phyloP scores from a whole-genome alignment of 2,113 vertebrate species.

The Hippocampus barbouri region DNA sequence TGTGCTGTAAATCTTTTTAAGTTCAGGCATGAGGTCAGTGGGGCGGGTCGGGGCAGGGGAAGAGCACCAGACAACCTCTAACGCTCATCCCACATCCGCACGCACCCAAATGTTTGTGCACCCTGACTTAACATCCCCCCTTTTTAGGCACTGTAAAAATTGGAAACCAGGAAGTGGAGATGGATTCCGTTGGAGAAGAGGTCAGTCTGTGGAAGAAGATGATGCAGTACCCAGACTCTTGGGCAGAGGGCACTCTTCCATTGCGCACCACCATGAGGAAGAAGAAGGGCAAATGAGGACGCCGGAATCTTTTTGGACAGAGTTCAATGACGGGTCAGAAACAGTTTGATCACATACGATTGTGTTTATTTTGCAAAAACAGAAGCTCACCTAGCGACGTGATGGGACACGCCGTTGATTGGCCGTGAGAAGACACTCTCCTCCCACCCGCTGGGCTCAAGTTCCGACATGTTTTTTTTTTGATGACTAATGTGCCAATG shows the following conservation, averaged over 20 bases:
- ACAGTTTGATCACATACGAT: constrained; percentile 17
- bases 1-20: no score
- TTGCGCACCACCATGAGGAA: constrained; percentile 87
- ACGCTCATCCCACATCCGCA: no score
- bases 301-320: neutral
- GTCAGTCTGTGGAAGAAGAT: constrained; percentile 93
- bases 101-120: no score
- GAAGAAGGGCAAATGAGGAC: constrained; percentile 71
- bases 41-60: no score
- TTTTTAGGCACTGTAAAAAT: constrained; percentile 75
- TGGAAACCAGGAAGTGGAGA: constrained; percentile 81
- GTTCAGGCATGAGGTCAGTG: no score
- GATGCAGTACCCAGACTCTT: constrained; percentile 91
- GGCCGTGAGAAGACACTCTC: constrained; percentile 1
- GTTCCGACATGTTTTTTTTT: constrained; percentile 3
- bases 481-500: constrained; percentile 27
- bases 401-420: neutral
- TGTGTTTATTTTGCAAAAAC: constrained; percentile 3
- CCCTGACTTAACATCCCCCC: neutral
- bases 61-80: no score
- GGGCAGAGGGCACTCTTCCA: constrained; percentile 91
- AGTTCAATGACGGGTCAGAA: constrained; percentile 3
- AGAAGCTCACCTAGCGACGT: neutral
- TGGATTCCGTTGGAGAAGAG: constrained; percentile 89
- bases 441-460: neutral